These are phyloP conservation scores for Neoarius graeffei DNA, from an alignment of 2,113 vertebrate genomes.

Conservation along the genomic window DNA sequence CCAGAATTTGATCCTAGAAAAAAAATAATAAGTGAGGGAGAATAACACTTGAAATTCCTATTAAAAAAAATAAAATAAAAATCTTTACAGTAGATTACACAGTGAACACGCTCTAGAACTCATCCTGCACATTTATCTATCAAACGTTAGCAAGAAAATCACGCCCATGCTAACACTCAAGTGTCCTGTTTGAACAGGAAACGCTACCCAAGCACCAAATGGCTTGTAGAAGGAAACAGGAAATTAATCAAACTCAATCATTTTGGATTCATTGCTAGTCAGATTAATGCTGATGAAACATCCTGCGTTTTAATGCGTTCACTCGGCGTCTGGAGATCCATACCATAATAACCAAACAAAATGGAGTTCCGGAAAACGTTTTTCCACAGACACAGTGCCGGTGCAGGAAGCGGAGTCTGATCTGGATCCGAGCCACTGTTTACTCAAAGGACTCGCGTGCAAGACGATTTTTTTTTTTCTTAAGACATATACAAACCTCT, in stretches of 20 bases:
- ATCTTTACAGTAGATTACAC: constrained; percentile 51
- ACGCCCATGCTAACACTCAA: neutral
- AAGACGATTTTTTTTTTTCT: neutral
- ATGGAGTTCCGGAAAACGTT: neutral
- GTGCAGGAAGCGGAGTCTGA: neutral
- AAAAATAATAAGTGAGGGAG: neutral
- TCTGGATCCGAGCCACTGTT: neutral
- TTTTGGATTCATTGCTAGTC: neutral
- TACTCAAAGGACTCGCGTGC: neutral
- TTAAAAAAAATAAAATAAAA: neutral
- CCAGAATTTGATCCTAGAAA: constrained; percentile 7
- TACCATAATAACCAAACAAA: neutral
- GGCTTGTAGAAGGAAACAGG: neutral
- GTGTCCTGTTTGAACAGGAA: neutral
- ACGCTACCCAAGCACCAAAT: neutral
- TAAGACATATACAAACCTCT: neutral
- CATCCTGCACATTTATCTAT: constrained; percentile 33
- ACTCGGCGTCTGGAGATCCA: neutral
- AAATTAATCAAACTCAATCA: neutral
- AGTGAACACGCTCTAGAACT: constrained; percentile 32
- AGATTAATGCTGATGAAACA: too few species aligned
- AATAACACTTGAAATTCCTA: constrained; percentile 14
- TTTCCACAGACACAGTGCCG: neutral
- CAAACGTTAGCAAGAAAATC: neutral
- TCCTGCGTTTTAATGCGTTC: neutral